phyloP scores from a whole-genome alignment of 2,888 invertebrate genomes.

The Erannis defoliaria region DNA sequence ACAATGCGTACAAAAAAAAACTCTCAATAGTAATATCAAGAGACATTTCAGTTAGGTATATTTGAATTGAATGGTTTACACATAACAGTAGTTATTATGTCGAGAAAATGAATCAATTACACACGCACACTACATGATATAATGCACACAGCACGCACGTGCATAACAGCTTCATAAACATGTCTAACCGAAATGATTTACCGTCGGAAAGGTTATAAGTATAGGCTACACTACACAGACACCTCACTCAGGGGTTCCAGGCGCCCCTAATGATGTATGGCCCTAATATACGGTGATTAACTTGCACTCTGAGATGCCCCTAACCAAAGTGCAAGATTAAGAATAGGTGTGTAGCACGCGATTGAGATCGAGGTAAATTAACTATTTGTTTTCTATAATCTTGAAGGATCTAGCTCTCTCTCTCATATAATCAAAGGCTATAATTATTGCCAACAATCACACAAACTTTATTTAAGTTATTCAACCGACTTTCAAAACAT shows the following conservation, averaged over 20 bases:
- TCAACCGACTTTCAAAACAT: too few relatives aligned
- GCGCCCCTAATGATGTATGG: constrained; percentile 67
- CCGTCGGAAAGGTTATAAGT: constrained; percentile 46
- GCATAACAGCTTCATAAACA: constrained; percentile 38
- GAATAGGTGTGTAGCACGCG: constrained; percentile 74
- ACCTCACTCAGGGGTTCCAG: constrained; percentile 58
- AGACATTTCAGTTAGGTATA: too few relatives aligned
- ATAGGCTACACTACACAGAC: constrained; percentile 48
- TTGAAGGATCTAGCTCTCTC: too few relatives aligned
- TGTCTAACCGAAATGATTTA: constrained; percentile 56
- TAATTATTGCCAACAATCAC: too few relatives aligned
- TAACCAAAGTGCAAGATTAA: constrained; percentile 67
- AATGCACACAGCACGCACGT: neutral
- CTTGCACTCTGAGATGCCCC: constrained; percentile 74
- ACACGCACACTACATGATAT: neutral
- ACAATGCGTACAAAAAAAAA: too few relatives aligned
- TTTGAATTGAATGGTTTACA: too few relatives aligned
- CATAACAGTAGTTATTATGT: too few relatives aligned
- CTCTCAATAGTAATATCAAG: too few relatives aligned
- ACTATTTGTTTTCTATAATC: too few relatives aligned
- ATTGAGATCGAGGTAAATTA: constrained; percentile 70
- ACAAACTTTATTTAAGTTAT: too few relatives aligned
- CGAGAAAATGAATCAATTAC: too few relatives aligned
- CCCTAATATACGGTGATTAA: constrained; percentile 74
- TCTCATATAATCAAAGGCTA: too few relatives aligned